phyloP scores from a whole-genome alignment of 2,797 vertebrate genomes.

The Halcyon leucocephala region DNA sequence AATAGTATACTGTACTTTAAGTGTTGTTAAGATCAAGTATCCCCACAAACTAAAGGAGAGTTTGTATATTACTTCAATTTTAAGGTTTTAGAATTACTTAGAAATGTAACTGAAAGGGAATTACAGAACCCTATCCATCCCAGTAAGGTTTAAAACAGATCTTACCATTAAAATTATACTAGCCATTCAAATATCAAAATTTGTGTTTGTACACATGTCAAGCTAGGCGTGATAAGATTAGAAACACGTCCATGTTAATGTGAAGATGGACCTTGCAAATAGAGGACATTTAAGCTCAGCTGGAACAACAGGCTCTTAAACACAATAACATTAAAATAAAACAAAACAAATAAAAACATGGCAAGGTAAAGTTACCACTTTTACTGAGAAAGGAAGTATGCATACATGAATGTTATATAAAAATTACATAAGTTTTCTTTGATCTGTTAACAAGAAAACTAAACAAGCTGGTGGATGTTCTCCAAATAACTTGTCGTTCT shows the following conservation, averaged over 20 bases:
- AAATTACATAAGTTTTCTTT: conserved; percentile 27
- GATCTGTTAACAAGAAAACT: conserved; percentile 27
- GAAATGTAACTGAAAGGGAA: not conserved
- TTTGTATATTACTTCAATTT: not conserved
- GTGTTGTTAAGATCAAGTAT: not conserved
- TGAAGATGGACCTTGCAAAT: not conserved
- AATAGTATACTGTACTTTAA: not conserved
- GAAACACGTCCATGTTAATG: not conserved
- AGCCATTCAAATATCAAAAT: not conserved
- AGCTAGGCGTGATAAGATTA: not conserved
- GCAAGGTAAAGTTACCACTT: not conserved
- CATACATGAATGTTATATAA: conserved; percentile 33
- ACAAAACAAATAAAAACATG: not conserved
- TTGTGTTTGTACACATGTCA: not conserved
- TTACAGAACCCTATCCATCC: not conserved
- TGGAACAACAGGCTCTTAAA: not conserved
- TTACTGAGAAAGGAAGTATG: conserved; percentile 36
- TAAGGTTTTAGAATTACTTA: not conserved
- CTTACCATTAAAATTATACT: not conserved
- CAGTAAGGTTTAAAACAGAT: not conserved
- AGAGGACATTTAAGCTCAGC: not conserved
- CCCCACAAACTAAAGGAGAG: not conserved
- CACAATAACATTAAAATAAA: conserved; percentile 14
- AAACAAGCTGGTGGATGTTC: conserved; percentile 24
- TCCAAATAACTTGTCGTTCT: conserved; percentile 25